Evolutionary conservation across 2,888 invertebrate genomes (phyloP).

Genomic region (Chalcis sispes): DNA sequence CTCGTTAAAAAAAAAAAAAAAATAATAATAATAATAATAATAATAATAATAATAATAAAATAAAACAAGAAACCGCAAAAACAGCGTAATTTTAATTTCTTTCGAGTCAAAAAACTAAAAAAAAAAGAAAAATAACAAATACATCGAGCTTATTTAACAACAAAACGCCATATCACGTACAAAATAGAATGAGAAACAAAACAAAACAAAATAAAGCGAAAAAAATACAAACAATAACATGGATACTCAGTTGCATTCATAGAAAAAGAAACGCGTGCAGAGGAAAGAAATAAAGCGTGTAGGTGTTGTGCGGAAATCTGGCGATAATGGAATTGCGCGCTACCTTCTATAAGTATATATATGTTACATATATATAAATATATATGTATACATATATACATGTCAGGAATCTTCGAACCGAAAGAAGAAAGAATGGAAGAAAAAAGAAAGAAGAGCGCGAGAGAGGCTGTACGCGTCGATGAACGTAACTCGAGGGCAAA

Average conservation of each 20-base stretch:
- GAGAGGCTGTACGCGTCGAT: not conserved
- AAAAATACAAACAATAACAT: not conserved
- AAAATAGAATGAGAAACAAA: too few relatives aligned
- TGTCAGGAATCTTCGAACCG: not conserved
- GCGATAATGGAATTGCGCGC: constrained; percentile 14
- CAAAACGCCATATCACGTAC: too few relatives aligned
- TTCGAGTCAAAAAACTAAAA: too few relatives aligned
- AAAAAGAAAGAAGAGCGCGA: not conserved
- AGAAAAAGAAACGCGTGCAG: not conserved
- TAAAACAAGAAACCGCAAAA: not conserved
- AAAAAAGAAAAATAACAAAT: too few relatives aligned
- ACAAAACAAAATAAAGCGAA: too few relatives aligned
- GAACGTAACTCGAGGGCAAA: not conserved
- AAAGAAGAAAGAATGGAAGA: not conserved
- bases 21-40: too few relatives aligned
- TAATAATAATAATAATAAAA: too few relatives aligned
- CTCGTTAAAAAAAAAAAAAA: too few relatives aligned
- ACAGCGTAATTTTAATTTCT: too few relatives aligned
- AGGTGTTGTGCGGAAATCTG: constrained; percentile 19
- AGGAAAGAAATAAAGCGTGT: not conserved
- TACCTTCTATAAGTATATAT: not conserved
- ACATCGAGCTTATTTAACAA: too few relatives aligned
- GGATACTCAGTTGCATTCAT: not conserved
- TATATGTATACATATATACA: too few relatives aligned
- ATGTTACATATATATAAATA: too few relatives aligned